Percentiles rank a stretch among this genome's conserved stretches.
These are phyloP conservation scores for Eubasilissa regina DNA, from an alignment of 1,140 invertebrate genomes.

Conservation along the genomic window DNA sequence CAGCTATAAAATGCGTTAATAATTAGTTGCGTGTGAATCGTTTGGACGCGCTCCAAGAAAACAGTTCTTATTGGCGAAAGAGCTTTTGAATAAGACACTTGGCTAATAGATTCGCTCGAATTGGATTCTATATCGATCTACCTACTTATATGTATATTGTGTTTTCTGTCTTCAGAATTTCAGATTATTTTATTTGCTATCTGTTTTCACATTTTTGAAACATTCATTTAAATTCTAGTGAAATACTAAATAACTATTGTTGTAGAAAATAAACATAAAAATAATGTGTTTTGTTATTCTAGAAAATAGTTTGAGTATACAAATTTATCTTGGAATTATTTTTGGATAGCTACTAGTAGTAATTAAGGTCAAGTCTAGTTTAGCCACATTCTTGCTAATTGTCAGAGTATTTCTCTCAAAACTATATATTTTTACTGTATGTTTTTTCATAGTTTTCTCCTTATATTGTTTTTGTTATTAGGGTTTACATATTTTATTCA, in stretches of 20 bases:
- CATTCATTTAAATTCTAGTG: too few relatives aligned
- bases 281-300: not conserved
- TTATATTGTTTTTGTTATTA: too few relatives aligned
- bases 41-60: constrained; percentile 44
- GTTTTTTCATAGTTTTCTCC: too few relatives aligned
- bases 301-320: too few relatives aligned
- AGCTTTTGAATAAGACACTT: constrained; percentile 38
- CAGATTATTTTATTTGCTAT: not conserved
- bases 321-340: too few relatives aligned
- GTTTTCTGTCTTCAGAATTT: not conserved
- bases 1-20: constrained; percentile 52
- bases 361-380: too few relatives aligned
- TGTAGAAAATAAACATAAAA: not conserved
- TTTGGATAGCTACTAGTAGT: too few relatives aligned
- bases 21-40: constrained; percentile 49
- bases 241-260: not conserved
- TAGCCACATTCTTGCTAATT: too few relatives aligned
- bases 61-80: constrained; percentile 28
- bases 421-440: too few relatives aligned
- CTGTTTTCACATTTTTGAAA: not conserved
- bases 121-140: constrained; percentile 16
- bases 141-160: not conserved
- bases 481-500: too few relatives aligned
- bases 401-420: too few relatives aligned
- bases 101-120: constrained; percentile 11